Evolutionary conservation across 2,888 invertebrate species (phyloP).

Genomic region (Drosophila leonis): DNA sequence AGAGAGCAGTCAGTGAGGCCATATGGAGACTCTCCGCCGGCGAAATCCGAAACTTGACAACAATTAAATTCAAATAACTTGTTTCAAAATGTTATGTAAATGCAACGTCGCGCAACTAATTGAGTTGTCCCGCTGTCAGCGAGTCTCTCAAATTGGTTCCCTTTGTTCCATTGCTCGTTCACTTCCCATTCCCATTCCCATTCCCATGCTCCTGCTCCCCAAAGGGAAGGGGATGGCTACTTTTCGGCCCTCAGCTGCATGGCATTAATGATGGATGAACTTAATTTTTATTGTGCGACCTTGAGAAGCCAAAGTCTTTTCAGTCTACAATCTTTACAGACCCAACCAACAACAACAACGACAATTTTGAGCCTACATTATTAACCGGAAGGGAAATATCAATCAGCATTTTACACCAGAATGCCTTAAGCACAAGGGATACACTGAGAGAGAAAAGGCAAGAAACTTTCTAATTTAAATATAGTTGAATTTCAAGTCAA

Average conservation of each 20-base stretch:
- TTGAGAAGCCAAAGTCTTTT: conserved; percentile 53
- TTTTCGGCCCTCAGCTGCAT: conserved; percentile 13
- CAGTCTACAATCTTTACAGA: conserved; percentile 27
- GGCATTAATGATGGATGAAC: conserved; percentile 76
- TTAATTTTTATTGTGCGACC: conserved; percentile 76
- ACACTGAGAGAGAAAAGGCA: not conserved
- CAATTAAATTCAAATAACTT: conserved; percentile 71
- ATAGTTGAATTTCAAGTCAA: too few relatives aligned
- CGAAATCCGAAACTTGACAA: conserved; percentile 37
- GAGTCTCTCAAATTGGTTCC: conserved; percentile 16
- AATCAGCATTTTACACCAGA: conserved; percentile 76
- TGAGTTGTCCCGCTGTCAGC: conserved; percentile 63
- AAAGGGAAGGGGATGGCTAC: not conserved
- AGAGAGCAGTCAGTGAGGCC: conserved; percentile 12
- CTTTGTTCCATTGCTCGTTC: not conserved
- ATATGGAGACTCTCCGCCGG: not conserved
- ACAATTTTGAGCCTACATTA: conserved; percentile 51
- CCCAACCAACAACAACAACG: conserved; percentile 23
- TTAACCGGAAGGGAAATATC: conserved; percentile 76
- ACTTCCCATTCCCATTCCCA: not conserved
- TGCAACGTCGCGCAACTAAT: conserved; percentile 69
- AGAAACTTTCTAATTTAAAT: not conserved
- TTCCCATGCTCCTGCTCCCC: not conserved
- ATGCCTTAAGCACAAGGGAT: conserved; percentile 39
- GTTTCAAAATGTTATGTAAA: conserved; percentile 73